A percentile compares a stretch with the other conserved stretches of the same genome.
Conservation (phyloP, 2,113 vertebrate genomes). For the Syngnathus scovelli region DNA sequence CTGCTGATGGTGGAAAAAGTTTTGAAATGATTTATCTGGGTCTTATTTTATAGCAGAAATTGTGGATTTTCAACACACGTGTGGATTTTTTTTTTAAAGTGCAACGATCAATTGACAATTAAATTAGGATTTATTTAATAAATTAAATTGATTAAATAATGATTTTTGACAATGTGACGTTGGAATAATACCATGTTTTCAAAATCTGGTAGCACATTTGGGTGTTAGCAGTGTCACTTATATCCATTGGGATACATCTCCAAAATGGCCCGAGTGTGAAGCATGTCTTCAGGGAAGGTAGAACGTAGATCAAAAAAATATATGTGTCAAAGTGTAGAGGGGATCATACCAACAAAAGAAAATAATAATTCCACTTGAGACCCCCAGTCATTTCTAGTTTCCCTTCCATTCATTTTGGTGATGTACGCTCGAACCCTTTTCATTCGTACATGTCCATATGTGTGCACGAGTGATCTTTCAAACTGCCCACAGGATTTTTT, state of each 20-base stretch:
- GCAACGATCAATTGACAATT: no score
- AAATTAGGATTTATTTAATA: no score
- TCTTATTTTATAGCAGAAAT: no score
- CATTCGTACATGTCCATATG: constrained; percentile 16
- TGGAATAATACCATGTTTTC: no score
- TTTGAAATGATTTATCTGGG: background rate
- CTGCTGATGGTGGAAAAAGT: background rate
- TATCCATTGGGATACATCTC: background rate
- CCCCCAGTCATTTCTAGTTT: constrained; percentile 50
- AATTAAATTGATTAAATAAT: no score
- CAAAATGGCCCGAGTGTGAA: background rate
- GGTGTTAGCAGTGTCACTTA: no score
- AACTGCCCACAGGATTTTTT: constrained; percentile 52
- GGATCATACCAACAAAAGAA: no score
- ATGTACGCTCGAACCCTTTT: constrained; percentile 39
- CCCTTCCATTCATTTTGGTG: constrained; percentile 37
- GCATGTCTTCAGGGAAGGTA: background rate
- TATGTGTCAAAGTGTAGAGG: constrained; percentile 26
- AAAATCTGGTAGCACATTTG: constrained; percentile 33
- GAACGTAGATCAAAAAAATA: constrained; percentile 10
- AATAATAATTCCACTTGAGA: constrained; percentile 39
- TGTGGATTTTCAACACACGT: no score
- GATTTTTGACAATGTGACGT: no score
- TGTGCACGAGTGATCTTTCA: constrained; percentile 27
- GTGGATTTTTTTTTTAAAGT: background rate